Conservation (phyloP, 2,797 vertebrate species). For the Naso thynnoides region DNA sequence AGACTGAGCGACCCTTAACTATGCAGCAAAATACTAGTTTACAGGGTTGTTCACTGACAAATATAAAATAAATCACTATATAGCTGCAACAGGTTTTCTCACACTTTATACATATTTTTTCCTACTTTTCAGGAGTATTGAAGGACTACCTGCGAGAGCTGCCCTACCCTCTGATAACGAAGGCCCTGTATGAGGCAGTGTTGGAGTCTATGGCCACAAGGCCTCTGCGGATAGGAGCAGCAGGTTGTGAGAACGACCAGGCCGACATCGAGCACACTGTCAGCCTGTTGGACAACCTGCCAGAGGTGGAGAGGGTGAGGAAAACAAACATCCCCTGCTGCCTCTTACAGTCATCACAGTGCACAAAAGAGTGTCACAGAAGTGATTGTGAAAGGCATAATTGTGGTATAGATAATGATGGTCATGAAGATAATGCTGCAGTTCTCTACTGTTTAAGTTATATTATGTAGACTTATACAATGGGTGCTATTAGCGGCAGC, state of each 20-base stretch:
- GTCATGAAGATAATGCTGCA: constrained; percentile 13
- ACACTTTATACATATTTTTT: not conserved
- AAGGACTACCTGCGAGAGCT: constrained; percentile 98
- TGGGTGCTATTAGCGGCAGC: constrained; percentile 20
- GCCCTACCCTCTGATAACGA: constrained; percentile 95
- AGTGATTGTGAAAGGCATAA: constrained; percentile 24
- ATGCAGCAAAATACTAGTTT: not conserved
- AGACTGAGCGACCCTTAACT: constrained; percentile 3
- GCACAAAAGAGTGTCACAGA: not conserved
- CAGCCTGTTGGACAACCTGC: constrained; percentile 90
- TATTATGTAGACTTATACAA: constrained; percentile 6
- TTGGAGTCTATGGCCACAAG: constrained; percentile 91
- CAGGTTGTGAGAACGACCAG: constrained; percentile 91
- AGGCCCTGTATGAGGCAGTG: constrained; percentile 93
- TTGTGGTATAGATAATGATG: constrained; percentile 44
- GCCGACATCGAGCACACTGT: constrained; percentile 89
- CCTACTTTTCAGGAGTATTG: constrained; percentile 87
- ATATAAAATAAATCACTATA: too few relatives aligned
- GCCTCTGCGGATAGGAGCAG: constrained; percentile 90
- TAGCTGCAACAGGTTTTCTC: constrained; percentile 2
- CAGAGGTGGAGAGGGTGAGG: constrained; percentile 94
- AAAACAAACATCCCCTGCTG: not conserved
- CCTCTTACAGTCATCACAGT: not conserved
- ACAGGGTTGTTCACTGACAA: not conserved
- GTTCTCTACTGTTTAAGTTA: constrained; percentile 35